Evolutionary conservation across 2,888 invertebrate genomes (phyloP).

Genomic region (Cosmopolites sordidus): DNA sequence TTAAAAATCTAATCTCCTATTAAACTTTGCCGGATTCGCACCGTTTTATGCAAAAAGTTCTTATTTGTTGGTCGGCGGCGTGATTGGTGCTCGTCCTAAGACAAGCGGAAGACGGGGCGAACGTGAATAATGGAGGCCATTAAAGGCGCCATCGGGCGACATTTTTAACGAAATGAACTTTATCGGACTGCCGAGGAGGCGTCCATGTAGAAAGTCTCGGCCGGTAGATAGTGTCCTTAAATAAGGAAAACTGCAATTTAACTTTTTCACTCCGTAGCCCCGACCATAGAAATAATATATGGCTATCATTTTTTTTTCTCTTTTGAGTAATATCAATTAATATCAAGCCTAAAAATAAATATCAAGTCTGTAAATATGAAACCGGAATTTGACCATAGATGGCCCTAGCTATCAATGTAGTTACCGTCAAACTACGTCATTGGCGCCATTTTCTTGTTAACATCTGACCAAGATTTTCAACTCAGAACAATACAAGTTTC

Average conservation of each 20-base stretch:
- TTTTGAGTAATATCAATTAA: too few relatives aligned
- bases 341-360: too few relatives aligned
- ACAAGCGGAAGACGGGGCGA: conserved; percentile 15
- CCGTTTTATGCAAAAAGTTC: conserved; percentile 23
- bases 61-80: conserved; percentile 19
- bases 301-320: too few relatives aligned
- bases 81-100: conserved; percentile 17
- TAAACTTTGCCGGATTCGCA: conserved; percentile 23
- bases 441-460: too few relatives aligned
- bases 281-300: too few relatives aligned
- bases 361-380: too few relatives aligned
- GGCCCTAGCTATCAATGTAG: too few relatives aligned
- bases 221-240: background rate
- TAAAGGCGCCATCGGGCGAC: conserved; percentile 15
- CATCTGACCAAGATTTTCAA: too few relatives aligned
- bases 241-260: conserved; percentile 1
- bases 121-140: conserved; percentile 19
- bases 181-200: conserved; percentile 6
- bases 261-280: background rate
- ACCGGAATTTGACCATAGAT: too few relatives aligned
- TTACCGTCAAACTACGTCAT: too few relatives aligned
- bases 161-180: conserved; percentile 20
- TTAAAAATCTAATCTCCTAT: conserved; percentile 24
- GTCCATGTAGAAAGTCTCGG: conserved; percentile 6
- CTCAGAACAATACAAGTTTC: too few relatives aligned